Percentiles rank a stretch among this genome's conserved stretches.
Conservation (phyloP, 1,140 invertebrate genomes). For the Brachionus calyciflorus region DNA sequence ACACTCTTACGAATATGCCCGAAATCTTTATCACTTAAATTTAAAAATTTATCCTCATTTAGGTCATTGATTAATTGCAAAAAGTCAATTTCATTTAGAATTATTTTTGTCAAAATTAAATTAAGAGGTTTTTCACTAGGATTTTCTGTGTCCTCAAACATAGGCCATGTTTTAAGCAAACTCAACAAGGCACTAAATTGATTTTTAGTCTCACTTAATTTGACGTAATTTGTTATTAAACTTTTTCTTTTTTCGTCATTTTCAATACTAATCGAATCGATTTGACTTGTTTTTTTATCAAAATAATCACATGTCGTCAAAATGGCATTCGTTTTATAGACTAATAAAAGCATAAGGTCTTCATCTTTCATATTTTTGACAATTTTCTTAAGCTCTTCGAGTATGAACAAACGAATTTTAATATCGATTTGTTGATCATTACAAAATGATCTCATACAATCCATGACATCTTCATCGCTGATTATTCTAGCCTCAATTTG, state of each 20-base stretch:
- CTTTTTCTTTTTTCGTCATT: slow-evolving; percentile 9
- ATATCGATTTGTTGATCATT: slow-evolving; percentile 37
- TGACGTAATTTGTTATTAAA: not conserved
- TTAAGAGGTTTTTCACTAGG: not conserved
- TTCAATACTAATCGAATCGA: not conserved
- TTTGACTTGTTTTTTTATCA: not conserved
- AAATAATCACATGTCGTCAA: slow-evolving; percentile 32
- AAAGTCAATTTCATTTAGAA: not conserved
- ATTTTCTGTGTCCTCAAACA: slow-evolving; percentile 1
- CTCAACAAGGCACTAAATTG: not conserved
- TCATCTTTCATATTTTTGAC: slow-evolving; percentile 40
- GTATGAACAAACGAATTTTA: slow-evolving; percentile 26
- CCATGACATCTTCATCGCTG: slow-evolving; percentile 28
- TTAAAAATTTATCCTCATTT: not conserved
- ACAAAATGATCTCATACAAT: slow-evolving; percentile 43
- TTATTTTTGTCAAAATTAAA: not conserved
- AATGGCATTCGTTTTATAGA: slow-evolving; percentile 42
- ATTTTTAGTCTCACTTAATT: slow-evolving; percentile 17
- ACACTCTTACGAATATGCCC: not conserved
- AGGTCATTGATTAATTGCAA: not conserved
- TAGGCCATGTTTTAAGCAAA: slow-evolving; percentile 41
- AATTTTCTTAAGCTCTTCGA: slow-evolving; percentile 40
- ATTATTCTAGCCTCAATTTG: not conserved
- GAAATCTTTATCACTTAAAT: slow-evolving; percentile 4
- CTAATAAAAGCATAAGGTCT: slow-evolving; percentile 33